Conservation (phyloP, 2,888 invertebrate genomes). For the Drosophila putrida region DNA sequence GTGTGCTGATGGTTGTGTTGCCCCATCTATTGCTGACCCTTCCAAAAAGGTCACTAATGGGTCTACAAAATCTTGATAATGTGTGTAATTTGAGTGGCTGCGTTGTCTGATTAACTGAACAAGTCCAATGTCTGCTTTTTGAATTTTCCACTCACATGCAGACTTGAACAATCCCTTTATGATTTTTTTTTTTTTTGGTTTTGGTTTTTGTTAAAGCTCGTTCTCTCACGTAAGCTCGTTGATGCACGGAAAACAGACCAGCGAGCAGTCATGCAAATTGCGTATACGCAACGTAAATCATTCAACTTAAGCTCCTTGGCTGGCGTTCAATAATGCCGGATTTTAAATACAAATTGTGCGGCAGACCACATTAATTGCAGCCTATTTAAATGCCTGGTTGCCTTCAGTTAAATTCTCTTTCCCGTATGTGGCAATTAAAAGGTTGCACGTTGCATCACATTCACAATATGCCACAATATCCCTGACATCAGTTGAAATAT, state of each 20-base stretch:
- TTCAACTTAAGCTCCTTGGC: constrained; percentile 54
- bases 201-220: background rate
- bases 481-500: background rate
- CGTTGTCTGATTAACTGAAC: constrained; percentile 34
- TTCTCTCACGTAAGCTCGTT: background rate
- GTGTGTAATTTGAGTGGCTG: constrained; percentile 48
- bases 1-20: constrained; percentile 10
- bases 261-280: constrained; percentile 32
- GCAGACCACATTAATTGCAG: constrained; percentile 57
- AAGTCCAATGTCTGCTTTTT: background rate
- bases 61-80: constrained; percentile 47
- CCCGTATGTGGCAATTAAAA: constrained; percentile 42
- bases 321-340: constrained; percentile 25
- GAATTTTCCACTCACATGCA: constrained; percentile 3
- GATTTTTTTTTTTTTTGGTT: background rate
- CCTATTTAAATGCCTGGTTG: constrained; percentile 47
- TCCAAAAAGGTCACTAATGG: constrained; percentile 50
- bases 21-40: constrained; percentile 5
- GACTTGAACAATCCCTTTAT: background rate
- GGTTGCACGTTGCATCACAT: constrained; percentile 2
- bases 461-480: constrained; percentile 1
- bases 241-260: background rate
- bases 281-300: constrained; percentile 63
- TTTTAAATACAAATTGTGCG: constrained; percentile 63
- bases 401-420: constrained; percentile 21